A percentile compares a stretch with the other conserved stretches of the same genome.
Evolutionary conservation across 2,113 vertebrate species (phyloP).

Genomic region (Laticauda colubrina): DNA sequence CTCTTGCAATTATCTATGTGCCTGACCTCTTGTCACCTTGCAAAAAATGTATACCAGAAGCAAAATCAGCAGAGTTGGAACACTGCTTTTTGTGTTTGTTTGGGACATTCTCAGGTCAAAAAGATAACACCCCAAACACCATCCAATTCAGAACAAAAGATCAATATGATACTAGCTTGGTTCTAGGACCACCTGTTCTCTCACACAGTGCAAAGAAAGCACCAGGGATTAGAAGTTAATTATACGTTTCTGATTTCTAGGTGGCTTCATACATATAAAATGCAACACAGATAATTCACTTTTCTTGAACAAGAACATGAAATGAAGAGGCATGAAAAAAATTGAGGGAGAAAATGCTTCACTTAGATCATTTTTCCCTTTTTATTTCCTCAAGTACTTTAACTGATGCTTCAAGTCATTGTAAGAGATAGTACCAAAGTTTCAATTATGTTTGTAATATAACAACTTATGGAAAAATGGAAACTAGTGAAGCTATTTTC

Average conservation of each 20-base stretch:
- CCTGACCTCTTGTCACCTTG: not conserved
- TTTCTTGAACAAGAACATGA: not conserved
- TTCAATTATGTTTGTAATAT: not conserved
- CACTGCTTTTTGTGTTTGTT: not conserved
- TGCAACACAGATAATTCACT: not conserved
- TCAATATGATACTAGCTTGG: not conserved
- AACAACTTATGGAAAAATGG: not conserved
- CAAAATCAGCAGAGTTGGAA: not conserved
- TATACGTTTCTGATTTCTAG: not conserved
- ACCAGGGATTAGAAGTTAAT: not conserved
- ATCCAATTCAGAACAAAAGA: not conserved
- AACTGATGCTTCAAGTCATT: not conserved
- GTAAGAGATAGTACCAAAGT: not conserved
- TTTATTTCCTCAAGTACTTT: not conserved
- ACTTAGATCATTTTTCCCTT: not conserved
- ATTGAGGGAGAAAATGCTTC: not conserved
- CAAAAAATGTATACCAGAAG: not conserved
- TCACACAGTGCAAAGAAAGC: not conserved
- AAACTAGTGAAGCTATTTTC: not conserved
- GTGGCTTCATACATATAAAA: too few species aligned
- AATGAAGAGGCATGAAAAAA: not conserved
- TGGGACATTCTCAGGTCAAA: not conserved
- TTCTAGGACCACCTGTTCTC: not conserved
- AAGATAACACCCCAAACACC: not conserved
- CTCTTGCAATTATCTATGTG: not conserved